Conservation (phyloP, 2,888 invertebrate genomes). For the Drosophila setosimentum region DNA sequence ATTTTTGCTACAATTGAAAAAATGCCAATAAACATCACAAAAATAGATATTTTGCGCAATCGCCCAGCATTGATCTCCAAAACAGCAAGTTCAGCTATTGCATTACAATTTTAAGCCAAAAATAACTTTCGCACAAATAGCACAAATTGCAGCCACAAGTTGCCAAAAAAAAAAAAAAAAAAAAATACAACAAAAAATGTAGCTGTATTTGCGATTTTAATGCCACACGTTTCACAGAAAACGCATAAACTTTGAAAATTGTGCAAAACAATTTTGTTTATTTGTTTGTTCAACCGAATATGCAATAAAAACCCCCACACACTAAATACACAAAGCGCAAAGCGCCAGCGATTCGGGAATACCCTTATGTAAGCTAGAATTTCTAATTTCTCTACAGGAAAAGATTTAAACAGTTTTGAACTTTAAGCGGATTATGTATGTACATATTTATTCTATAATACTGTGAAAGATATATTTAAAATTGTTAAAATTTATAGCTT, state of each 20-base stretch:
- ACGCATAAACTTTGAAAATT: slow-evolving; percentile 50
- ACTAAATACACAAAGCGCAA: slow-evolving; percentile 24
- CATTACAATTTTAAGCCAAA: slow-evolving; percentile 48
- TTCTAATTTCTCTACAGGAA: not conserved
- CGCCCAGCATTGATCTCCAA: slow-evolving; percentile 47
- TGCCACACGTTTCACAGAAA: slow-evolving; percentile 61
- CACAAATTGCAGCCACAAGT: slow-evolving; percentile 40
- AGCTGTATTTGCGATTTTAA: slow-evolving; percentile 40
- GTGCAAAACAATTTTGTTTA: slow-evolving; percentile 54
- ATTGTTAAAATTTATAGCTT: not conserved
- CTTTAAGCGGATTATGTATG: not conserved
- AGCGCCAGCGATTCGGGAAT: slow-evolving; percentile 18
- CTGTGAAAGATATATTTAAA: not conserved
- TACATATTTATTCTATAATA: not conserved
- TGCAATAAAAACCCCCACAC: slow-evolving; percentile 58
- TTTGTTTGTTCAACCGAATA: slow-evolving; percentile 56
- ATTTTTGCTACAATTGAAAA: slow-evolving; percentile 5
- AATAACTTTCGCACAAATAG: slow-evolving; percentile 46
- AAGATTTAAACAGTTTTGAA: not conserved
- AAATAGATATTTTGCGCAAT: slow-evolving; percentile 33
- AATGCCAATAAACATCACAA: not conserved
- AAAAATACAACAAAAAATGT: slow-evolving; percentile 11
- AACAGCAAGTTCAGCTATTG: slow-evolving; percentile 51
- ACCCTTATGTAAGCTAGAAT: not conserved
- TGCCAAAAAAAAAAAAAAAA: slow-evolving; percentile 2